Percentiles rank a stretch among this genome's conserved stretches.
These are phyloP conservation scores for Phoenicopterus ruber DNA, from an alignment of 2,113 vertebrate genomes.

Conservation along the genomic window DNA sequence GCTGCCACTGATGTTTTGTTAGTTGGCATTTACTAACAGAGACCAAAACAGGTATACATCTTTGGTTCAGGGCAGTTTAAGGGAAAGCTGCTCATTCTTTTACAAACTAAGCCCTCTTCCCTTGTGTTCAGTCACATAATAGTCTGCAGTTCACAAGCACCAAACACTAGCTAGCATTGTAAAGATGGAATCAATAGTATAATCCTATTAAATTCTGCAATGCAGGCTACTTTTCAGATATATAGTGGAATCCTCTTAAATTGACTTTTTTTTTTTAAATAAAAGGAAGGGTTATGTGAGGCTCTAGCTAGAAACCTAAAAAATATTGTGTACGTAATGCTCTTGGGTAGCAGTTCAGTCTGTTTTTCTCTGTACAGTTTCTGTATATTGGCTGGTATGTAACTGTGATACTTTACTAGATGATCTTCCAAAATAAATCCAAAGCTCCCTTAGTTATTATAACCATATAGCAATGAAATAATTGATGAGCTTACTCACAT, in stretches of 20 bases:
- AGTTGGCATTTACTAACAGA: conserved; percentile 48
- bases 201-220: conserved; percentile 77
- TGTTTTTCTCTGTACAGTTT: background rate
- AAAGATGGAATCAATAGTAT: conserved; percentile 73
- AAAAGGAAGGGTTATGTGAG: conserved; percentile 52
- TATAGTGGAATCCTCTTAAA: conserved; percentile 70
- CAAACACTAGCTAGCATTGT: conserved; percentile 52
- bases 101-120: conserved; percentile 65
- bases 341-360: background rate
- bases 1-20: conserved; percentile 4
- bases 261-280: conserved; percentile 63
- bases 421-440: background rate
- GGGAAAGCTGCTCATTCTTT: conserved; percentile 65
- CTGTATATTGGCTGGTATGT: background rate
- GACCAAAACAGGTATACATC: conserved; percentile 38
- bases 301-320: conserved; percentile 10
- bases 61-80: conserved; percentile 46
- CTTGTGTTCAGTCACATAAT: conserved; percentile 63
- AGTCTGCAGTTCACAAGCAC: conserved; percentile 56
- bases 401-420: background rate
- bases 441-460: background rate
- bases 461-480: background rate
- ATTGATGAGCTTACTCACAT: background rate
- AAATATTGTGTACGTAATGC: background rate
- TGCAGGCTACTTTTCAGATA: conserved; percentile 70